Conservation (phyloP, 2,888 invertebrate genomes). For the Ornithoptera alexandrae region DNA sequence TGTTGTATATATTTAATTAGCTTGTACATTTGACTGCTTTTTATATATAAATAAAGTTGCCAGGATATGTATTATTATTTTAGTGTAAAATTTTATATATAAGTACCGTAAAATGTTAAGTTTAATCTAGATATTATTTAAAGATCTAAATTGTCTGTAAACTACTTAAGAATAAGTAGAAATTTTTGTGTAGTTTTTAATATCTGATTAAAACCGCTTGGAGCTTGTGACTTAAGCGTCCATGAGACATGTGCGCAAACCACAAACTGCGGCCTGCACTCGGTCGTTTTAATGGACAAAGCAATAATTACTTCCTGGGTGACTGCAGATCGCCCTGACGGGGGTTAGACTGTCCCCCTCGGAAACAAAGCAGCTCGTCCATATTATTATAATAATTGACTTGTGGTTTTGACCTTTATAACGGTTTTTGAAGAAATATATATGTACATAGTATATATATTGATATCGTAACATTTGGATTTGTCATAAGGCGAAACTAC, state of each 20-base stretch:
- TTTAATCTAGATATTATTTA: neutral
- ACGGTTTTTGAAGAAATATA: constrained; percentile 19
- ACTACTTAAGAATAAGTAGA: neutral
- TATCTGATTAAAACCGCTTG: constrained; percentile 20
- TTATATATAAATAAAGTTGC: too few relatives aligned
- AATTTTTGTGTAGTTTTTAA: neutral
- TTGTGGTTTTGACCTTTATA: constrained; percentile 16
- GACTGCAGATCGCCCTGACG: constrained; percentile 42
- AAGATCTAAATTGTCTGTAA: neutral
- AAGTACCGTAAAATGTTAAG: too few relatives aligned
- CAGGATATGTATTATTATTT: too few relatives aligned
- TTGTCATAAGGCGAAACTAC: too few relatives aligned
- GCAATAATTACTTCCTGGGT: constrained; percentile 61
- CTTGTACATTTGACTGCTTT: too few relatives aligned
- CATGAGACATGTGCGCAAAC: constrained; percentile 36
- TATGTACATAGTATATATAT: neutral
- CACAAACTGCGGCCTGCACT: constrained; percentile 42
- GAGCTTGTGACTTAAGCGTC: constrained; percentile 27
- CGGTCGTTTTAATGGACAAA: constrained; percentile 54
- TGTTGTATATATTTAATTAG: too few relatives aligned
- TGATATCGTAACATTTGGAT: too few relatives aligned
- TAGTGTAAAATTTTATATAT: too few relatives aligned
- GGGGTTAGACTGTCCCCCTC: constrained; percentile 33
- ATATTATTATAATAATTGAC: constrained; percentile 8
- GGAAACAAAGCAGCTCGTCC: constrained; percentile 11